Conservation (phyloP, 92 coral and sea anemone genomes). For the Epizoanthus illoricatus region DNA sequence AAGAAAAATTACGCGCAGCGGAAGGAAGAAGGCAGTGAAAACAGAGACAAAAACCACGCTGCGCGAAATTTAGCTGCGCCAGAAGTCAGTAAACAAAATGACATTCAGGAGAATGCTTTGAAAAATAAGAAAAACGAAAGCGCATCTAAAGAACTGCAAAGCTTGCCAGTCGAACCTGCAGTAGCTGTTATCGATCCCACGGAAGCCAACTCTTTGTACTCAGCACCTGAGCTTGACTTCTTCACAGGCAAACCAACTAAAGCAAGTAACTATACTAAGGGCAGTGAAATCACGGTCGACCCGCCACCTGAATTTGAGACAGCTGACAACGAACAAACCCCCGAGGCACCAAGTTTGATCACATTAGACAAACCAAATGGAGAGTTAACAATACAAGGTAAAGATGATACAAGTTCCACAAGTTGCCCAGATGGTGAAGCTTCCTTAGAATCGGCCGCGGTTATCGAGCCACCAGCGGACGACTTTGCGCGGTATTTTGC, state of each 20-base stretch:
- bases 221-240: slow-evolving; percentile 13
- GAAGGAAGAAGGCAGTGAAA: not conserved
- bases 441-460: not conserved
- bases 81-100: not conserved
- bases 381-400: not conserved
- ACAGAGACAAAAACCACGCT: not conserved
- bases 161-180: not conserved
- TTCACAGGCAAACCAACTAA: slow-evolving; percentile 9
- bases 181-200: not conserved
- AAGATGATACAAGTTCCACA: not conserved
- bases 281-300: not conserved
- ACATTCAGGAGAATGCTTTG: not conserved
- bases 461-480: not conserved
- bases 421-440: not conserved
- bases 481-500: slow-evolving; percentile 24
- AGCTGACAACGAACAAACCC: not conserved
- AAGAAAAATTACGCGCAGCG: slow-evolving; percentile 2
- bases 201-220: not conserved
- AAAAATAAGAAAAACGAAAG: not conserved
- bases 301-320: slow-evolving; percentile 36
- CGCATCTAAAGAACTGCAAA: not conserved
- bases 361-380: not conserved
- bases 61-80: not conserved
- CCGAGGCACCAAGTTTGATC: not conserved
- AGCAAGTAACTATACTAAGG: slow-evolving; percentile 16